These are phyloP conservation scores for Eueremaeus valkanovi DNA, from an alignment of 2,888 invertebrate genomes.

Conservation along the genomic window DNA sequence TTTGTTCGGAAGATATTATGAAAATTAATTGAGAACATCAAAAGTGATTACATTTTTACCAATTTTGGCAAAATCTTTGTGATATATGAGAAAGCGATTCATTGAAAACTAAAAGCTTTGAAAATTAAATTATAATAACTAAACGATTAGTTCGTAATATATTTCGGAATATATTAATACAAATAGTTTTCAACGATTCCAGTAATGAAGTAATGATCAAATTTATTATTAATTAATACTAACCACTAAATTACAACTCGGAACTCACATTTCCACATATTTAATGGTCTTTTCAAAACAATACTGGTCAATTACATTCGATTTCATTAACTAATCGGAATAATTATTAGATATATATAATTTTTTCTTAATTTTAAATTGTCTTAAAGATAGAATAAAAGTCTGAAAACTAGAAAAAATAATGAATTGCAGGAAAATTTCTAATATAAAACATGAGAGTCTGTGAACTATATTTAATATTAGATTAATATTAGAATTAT, in stretches of 20 bases:
- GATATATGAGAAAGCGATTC: not conserved
- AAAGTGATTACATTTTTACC: slow-evolving; percentile 12
- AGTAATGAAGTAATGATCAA: not conserved
- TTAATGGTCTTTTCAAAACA: not conserved
- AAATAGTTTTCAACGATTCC: slow-evolving; percentile 8
- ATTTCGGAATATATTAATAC: not conserved
- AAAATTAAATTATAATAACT: slow-evolving; percentile 15
- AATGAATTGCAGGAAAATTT: too few species aligned
- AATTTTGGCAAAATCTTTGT: not conserved
- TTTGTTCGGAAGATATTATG: not conserved
- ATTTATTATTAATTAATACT: slow-evolving; percentile 4
- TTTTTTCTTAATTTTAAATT: too few species aligned
- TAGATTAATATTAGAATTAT: too few species aligned
- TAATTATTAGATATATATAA: too few species aligned
- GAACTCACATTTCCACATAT: not conserved
- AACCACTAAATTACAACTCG: not conserved
- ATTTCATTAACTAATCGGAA: too few species aligned
- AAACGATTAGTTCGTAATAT: slow-evolving; percentile 4
- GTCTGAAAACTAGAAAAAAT: too few species aligned
- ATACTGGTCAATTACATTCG: too few species aligned
- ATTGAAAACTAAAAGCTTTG: not conserved
- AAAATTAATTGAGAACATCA: too few species aligned
- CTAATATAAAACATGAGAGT: too few species aligned
- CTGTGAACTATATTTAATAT: too few species aligned
- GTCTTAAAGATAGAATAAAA: too few species aligned